Conservation (phyloP, 2,113 vertebrate genomes). For the Corythoichthys intestinalis region DNA sequence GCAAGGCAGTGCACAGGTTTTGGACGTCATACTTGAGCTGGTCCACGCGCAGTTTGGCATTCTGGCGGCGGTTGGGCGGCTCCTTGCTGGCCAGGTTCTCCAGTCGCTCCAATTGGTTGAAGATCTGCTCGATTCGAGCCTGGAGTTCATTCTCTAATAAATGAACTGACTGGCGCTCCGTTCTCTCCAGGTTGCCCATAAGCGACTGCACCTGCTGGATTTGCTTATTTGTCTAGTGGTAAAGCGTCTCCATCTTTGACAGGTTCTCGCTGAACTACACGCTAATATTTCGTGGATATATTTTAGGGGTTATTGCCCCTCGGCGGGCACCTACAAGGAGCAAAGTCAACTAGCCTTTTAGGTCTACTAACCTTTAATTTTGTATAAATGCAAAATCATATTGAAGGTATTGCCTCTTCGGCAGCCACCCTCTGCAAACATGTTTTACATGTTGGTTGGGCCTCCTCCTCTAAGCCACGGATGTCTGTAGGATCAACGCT, state of each 20-base stretch:
- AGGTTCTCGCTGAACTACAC: conserved; percentile 4
- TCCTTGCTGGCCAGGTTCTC: conserved; percentile 95
- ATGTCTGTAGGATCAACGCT: too few relatives aligned
- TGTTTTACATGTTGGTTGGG: too few relatives aligned
- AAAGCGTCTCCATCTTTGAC: conserved; percentile 81
- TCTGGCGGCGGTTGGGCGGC: conserved; percentile 90
- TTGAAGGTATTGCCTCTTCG: too few relatives aligned
- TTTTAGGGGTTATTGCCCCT: not conserved
- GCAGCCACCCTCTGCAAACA: too few relatives aligned
- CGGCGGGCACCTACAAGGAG: too few relatives aligned
- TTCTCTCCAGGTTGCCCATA: conserved; percentile 91
- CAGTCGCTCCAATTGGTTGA: conserved; percentile 86
- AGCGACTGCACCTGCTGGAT: conserved; percentile 92
- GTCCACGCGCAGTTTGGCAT: conserved; percentile 94
- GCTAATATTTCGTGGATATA: not conserved
- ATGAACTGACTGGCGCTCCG: conserved; percentile 87
- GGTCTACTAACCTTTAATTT: too few relatives aligned
- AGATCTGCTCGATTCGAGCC: conserved; percentile 89
- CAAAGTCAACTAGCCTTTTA: too few relatives aligned
- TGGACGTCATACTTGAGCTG: conserved; percentile 96
- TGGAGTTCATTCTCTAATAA: conserved; percentile 95
- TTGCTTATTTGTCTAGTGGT: conserved; percentile 89
- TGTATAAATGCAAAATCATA: too few relatives aligned
- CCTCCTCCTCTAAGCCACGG: too few relatives aligned
- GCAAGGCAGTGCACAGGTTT: conserved; percentile 86